phyloP scores from a whole-genome alignment of 2,113 vertebrate species.

The Osmerus eperlanus region DNA sequence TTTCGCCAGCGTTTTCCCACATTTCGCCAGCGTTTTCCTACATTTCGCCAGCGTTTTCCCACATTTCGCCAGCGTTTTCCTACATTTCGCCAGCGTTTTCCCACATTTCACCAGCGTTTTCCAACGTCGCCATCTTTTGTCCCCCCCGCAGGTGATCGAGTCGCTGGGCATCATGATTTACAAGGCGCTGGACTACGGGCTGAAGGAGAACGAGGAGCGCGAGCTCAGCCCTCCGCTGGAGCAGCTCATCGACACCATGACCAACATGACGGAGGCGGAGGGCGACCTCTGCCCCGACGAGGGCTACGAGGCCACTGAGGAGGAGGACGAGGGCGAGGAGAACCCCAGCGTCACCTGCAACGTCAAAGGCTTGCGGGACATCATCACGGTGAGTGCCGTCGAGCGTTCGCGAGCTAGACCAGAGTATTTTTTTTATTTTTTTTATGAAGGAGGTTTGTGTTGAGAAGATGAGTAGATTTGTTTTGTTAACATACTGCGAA shows the following conservation, averaged over 20 bases:
- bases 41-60: no score
- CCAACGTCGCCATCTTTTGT: neutral
- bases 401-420: neutral
- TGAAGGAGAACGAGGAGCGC: conserved; percentile 93
- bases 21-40: no score
- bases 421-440: no score
- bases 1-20: no score
- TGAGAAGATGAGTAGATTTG: no score
- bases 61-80: no score
- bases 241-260: conserved; percentile 92
- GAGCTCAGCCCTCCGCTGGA: conserved; percentile 92
- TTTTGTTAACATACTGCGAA: no score
- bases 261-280: conserved; percentile 77
- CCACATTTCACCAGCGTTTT: no score
- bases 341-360: conserved; percentile 36
- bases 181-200: conserved; percentile 95
- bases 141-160: conserved; percentile 82
- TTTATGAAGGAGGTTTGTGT: no score
- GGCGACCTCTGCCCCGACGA: conserved; percentile 82
- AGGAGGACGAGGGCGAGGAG: conserved; percentile 56
- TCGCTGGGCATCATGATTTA: conserved; percentile 96
- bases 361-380: conserved; percentile 79
- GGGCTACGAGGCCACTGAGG: conserved; percentile 88
- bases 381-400: conserved; percentile 78
- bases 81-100: no score